These are phyloP conservation scores for Zaprionus vittiger DNA, from an alignment of 1,140 invertebrate genomes.

Conservation along the genomic window DNA sequence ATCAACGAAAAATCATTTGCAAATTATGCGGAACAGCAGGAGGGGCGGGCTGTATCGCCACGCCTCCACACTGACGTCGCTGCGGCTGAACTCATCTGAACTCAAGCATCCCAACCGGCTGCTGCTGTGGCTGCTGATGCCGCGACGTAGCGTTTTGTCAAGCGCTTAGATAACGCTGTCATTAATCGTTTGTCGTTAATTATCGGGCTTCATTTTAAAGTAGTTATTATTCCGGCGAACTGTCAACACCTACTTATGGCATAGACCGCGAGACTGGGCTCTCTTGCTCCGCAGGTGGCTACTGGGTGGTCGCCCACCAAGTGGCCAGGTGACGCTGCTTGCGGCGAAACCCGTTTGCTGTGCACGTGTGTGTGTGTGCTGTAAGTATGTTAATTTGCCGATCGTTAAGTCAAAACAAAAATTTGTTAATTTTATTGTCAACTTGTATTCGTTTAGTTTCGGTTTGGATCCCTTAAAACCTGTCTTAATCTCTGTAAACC, in stretches of 20 bases:
- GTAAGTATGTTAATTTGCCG: slow-evolving; percentile 75
- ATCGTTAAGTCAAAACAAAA: slow-evolving; percentile 65
- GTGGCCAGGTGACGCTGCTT: not conserved
- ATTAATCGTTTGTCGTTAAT: slow-evolving; percentile 79
- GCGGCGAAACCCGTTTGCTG: slow-evolving; percentile 55
- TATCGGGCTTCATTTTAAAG: slow-evolving; percentile 73
- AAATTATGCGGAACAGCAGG: slow-evolving; percentile 55
- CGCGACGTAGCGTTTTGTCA: slow-evolving; percentile 57
- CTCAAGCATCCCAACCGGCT: slow-evolving; percentile 52
- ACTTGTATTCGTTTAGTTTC: slow-evolving; percentile 43
- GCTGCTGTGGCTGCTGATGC: slow-evolving; percentile 24
- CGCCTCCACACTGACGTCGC: slow-evolving; percentile 32
- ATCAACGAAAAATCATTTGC: slow-evolving; percentile 55
- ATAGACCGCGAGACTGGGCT: slow-evolving; percentile 10
- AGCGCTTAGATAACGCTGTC: slow-evolving; percentile 71
- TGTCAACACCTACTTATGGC: slow-evolving; percentile 73
- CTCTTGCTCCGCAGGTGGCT: not conserved
- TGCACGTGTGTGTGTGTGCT: slow-evolving; percentile 20
- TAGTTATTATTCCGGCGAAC: slow-evolving; percentile 77
- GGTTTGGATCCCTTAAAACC: slow-evolving; percentile 5
- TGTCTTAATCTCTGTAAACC: not conserved
- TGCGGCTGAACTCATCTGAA: slow-evolving; percentile 63
- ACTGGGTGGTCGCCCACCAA: slow-evolving; percentile 45
- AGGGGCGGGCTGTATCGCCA: slow-evolving; percentile 29
- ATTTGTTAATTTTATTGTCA: slow-evolving; percentile 76